Percentiles rank a stretch among this genome's conserved stretches.
phyloP scores from a whole-genome alignment of 2,888 invertebrate genomes.

The Sylvicola cinctus region DNA sequence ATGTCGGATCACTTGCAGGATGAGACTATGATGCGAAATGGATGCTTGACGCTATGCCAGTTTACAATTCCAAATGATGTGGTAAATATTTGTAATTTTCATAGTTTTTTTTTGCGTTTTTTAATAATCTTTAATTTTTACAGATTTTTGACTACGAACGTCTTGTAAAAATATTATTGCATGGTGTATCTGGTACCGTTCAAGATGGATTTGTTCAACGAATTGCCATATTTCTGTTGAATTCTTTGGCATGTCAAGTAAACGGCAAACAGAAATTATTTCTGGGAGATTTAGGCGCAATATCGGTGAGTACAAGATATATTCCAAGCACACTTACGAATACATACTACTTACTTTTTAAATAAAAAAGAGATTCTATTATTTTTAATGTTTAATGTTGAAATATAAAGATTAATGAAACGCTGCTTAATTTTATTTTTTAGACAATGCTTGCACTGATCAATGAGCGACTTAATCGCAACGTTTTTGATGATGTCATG shows the following conservation, averaged over 20 bases:
- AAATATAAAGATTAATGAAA: background rate
- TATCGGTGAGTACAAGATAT: slow-evolving; percentile 36
- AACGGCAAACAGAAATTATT: slow-evolving; percentile 82
- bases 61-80: slow-evolving; percentile 91
- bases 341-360: no score
- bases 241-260: slow-evolving; percentile 91
- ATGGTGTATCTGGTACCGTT: slow-evolving; percentile 60
- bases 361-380: no score
- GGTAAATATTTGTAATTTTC: slow-evolving; percentile 31
- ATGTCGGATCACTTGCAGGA: slow-evolving; percentile 74
- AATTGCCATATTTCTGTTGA: slow-evolving; percentile 84
- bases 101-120: background rate
- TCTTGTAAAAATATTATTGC: slow-evolving; percentile 60
- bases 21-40: slow-evolving; percentile 90
- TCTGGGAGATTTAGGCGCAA: slow-evolving; percentile 76
- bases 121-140: slow-evolving; percentile 10
- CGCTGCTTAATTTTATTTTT: slow-evolving; percentile 16
- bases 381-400: background rate
- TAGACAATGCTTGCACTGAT: slow-evolving; percentile 79
- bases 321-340: slow-evolving; percentile 1
- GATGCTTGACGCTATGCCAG: slow-evolving; percentile 84
- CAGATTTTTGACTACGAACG: slow-evolving; percentile 81
- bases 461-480: slow-evolving; percentile 50
- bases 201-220: slow-evolving; percentile 85
- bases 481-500: slow-evolving; percentile 81